These are phyloP conservation scores for Drosophila multiciliata DNA, from an alignment of 2,888 invertebrate genomes.

Conservation along the genomic window DNA sequence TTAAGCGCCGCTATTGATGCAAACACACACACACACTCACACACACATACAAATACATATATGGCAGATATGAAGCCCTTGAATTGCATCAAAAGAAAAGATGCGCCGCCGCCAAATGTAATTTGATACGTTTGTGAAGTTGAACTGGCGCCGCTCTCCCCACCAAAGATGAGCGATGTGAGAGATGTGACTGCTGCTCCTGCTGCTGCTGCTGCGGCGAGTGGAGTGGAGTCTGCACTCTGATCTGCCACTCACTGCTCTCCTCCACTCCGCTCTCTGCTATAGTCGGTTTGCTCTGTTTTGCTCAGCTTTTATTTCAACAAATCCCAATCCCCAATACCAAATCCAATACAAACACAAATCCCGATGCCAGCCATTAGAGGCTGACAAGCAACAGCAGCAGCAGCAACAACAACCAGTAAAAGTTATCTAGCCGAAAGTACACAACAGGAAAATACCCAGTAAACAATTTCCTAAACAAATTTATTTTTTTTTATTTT, in stretches of 20 bases:
- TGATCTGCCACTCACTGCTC: neutral
- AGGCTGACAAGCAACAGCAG: constrained; percentile 56
- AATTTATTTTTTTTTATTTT: neutral
- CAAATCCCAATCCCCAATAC: constrained; percentile 36
- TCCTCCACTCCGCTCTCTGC: neutral
- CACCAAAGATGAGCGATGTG: constrained; percentile 44
- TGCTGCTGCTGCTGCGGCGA: neutral
- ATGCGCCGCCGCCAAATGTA: constrained; percentile 57
- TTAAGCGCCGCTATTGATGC: constrained; percentile 34
- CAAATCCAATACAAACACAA: constrained; percentile 22
- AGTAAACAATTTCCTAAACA: neutral
- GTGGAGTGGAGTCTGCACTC: neutral
- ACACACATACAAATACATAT: neutral
- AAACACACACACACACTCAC: constrained; percentile 5
- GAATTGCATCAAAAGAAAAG: constrained; percentile 64
- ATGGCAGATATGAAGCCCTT: constrained; percentile 2
- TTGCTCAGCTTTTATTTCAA: constrained; percentile 65
- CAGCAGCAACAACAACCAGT: constrained; percentile 10
- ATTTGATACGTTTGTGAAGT: constrained; percentile 66
- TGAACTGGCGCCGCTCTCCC: constrained; percentile 65
- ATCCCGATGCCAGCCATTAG: constrained; percentile 59
- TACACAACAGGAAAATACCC: neutral
- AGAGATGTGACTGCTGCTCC: constrained; percentile 4
- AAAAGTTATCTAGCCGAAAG: neutral
- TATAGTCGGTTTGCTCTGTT: constrained; percentile 18